Percentiles rank a stretch among this genome's conserved stretches.
These are phyloP conservation scores for Leucophenga montana DNA, from an alignment of 2,888 invertebrate genomes.

Conservation along the genomic window DNA sequence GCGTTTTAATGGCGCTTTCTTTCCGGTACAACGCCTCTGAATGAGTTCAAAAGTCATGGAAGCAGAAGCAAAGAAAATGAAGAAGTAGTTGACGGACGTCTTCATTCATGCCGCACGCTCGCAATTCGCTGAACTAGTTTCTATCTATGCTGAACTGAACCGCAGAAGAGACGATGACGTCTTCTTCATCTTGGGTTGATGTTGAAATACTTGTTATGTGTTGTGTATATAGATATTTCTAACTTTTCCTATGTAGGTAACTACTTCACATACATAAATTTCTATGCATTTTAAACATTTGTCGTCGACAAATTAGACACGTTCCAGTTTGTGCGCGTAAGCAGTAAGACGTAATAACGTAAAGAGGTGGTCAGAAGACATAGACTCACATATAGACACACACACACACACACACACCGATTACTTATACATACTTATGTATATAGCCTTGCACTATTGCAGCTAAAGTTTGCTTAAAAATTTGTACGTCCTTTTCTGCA, in stretches of 20 bases:
- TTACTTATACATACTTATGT: too few relatives aligned
- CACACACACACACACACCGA: too few relatives aligned
- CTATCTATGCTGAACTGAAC: slow-evolving; percentile 49
- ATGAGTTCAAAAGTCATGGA: slow-evolving; percentile 51
- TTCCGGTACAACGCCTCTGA: slow-evolving; percentile 62
- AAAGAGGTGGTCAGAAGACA: not conserved
- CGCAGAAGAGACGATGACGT: not conserved
- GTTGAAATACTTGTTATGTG: not conserved
- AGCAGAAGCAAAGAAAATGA: slow-evolving; percentile 44
- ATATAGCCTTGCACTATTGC: not conserved
- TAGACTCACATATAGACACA: too few relatives aligned
- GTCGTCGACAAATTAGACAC: slow-evolving; percentile 1
- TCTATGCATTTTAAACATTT: not conserved
- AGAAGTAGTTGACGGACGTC: slow-evolving; percentile 25
- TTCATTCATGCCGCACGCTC: slow-evolving; percentile 2
- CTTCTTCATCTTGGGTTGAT: not conserved
- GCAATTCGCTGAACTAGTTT: not conserved
- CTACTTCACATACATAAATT: slow-evolving; percentile 48
- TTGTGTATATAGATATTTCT: not conserved
- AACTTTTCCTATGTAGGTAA: slow-evolving; percentile 34
- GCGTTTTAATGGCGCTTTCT: slow-evolving; percentile 63
- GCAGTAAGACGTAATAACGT: slow-evolving; percentile 44
- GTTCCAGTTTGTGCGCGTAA: not conserved
- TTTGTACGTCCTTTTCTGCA: not conserved
- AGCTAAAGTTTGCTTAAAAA: not conserved